phyloP scores from a whole-genome alignment of 2,888 invertebrate genomes.

The Rhagophthalmus giganteus region DNA sequence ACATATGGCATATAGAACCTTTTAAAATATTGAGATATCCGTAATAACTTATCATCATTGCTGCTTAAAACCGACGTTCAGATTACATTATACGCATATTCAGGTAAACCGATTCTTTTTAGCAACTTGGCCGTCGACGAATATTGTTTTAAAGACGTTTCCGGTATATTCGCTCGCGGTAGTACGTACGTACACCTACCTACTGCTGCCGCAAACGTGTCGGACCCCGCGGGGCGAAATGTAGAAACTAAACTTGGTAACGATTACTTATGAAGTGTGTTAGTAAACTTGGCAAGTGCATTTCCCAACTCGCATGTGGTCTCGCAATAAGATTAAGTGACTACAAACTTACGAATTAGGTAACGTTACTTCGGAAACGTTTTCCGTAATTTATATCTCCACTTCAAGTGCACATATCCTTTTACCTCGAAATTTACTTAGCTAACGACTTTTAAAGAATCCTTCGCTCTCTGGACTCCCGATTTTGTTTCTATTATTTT shows the following conservation, averaged over 20 bases:
- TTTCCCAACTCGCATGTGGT: slow-evolving; percentile 34
- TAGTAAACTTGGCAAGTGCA: slow-evolving; percentile 29
- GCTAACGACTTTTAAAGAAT: slow-evolving; percentile 1
- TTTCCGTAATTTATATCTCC: slow-evolving; percentile 28
- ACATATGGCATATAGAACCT: no score
- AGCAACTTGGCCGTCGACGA: no score
- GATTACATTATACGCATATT: no score
- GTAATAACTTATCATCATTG: no score
- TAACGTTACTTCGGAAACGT: slow-evolving; percentile 24
- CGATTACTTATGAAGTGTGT: slow-evolving; percentile 29
- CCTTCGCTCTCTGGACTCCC: neutral
- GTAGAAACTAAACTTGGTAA: slow-evolving; percentile 15
- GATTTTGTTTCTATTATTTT: neutral
- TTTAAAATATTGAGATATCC: no score
- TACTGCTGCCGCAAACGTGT: slow-evolving; percentile 5
- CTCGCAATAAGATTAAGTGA: slow-evolving; percentile 36
- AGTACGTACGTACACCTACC: no score
- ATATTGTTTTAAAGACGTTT: no score
- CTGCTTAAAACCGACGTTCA: no score
- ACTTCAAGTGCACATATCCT: slow-evolving; percentile 15
- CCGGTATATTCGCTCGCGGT: no score
- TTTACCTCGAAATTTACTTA: slow-evolving; percentile 10
- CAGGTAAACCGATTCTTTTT: no score
- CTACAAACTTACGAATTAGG: slow-evolving; percentile 35
- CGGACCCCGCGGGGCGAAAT: slow-evolving; percentile 4